A percentile compares a stretch with the other conserved stretches of the same genome.
phyloP scores from a whole-genome alignment of 2,113 vertebrate species.

The Hemiprocne comata region DNA sequence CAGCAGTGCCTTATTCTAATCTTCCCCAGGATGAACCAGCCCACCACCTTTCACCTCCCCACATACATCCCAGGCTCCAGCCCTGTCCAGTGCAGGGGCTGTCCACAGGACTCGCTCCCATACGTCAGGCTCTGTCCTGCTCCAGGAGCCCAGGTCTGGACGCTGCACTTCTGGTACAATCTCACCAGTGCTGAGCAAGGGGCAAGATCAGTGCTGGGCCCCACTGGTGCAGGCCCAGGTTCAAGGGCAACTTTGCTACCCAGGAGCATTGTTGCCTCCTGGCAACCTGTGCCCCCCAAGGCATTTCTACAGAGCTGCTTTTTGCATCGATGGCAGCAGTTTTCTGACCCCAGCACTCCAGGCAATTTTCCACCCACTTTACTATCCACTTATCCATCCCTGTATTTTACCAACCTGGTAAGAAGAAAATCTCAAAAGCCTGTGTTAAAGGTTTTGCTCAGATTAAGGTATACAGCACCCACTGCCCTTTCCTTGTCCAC shows the following conservation, averaged over 20 bases:
- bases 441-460: background rate
- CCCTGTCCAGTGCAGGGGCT: fast-evolving
- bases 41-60: background rate
- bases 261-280: background rate
- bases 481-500: background rate
- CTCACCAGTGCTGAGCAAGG: fast-evolving
- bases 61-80: fast-evolving
- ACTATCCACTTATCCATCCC: background rate
- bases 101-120: fast-evolving
- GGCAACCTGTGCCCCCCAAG: background rate
- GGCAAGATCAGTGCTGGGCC: background rate
- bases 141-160: background rate
- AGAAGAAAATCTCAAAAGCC: background rate
- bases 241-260: background rate
- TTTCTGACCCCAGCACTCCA: background rate
- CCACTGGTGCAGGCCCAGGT: background rate
- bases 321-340: background rate
- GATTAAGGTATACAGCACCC: fast-evolving
- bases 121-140: fast-evolving
- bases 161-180: fast-evolving
- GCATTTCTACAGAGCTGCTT: background rate
- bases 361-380: background rate
- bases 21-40: background rate
- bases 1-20: background rate
- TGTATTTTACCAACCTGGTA: background rate